Evolutionary conservation across 2,797 vertebrate species (phyloP).

Genomic region (Scolopax rusticola): DNA sequence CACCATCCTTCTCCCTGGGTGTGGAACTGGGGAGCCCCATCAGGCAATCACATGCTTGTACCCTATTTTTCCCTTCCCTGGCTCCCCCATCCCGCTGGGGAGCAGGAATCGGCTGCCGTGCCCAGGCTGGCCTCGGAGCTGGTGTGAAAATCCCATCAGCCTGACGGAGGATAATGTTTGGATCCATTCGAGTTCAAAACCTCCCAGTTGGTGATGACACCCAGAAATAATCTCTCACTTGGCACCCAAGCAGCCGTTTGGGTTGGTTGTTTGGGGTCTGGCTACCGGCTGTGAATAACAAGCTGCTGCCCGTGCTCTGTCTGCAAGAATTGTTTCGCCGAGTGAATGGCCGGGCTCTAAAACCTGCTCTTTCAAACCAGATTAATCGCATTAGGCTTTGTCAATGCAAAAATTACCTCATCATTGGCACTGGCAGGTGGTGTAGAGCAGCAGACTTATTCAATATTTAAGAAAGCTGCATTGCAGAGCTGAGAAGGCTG

Average conservation of each 20-base stretch:
- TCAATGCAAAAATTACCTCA: constrained; percentile 57
- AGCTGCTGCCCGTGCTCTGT: neutral
- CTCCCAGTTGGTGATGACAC: neutral
- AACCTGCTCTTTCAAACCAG: neutral
- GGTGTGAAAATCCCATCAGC: neutral
- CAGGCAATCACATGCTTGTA: rapidly evolving
- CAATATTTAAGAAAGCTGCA: constrained; percentile 79
- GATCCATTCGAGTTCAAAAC: neutral
- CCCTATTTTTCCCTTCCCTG: neutral
- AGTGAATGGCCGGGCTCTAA: neutral
- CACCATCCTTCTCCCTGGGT: rapidly evolving
- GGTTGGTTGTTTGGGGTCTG: neutral
- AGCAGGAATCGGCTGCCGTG: rapidly evolving
- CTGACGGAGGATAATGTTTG: rapidly evolving
- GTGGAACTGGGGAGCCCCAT: neutral
- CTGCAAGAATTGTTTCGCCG: rapidly evolving
- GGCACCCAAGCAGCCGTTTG: neutral
- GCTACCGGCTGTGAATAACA: neutral
- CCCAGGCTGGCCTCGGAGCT: neutral
- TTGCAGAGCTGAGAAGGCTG: constrained; percentile 72
- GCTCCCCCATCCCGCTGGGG: neutral
- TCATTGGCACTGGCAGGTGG: constrained; percentile 51
- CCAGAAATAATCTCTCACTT: rapidly evolving
- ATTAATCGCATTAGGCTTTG: constrained; percentile 49
- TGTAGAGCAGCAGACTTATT: constrained; percentile 59